Evolutionary conservation across 1,140 invertebrate species (phyloP), one percentile per base, ranked within the genome.

Genomic region (Aphelinus atriplicis): DNA sequence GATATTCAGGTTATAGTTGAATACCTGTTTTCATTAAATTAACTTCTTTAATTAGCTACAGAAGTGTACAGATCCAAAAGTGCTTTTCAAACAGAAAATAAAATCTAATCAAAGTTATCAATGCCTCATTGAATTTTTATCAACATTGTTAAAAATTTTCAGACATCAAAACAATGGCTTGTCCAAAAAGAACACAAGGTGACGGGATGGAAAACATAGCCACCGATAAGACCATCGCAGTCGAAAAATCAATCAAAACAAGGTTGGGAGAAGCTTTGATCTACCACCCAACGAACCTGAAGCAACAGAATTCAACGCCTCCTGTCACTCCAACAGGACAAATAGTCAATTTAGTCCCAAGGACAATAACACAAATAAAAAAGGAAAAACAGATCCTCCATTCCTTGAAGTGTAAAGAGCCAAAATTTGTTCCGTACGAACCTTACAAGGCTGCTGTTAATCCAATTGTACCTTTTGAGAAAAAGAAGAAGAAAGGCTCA

Each of bases 391-490:
- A 84, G 51, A 82, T 87, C 60, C 71, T 88, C 1, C 81, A 80
- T 77, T 84, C 84, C 1, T 79, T 90, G 42, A 92, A 92, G 84
- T 90, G 89, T 0, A 94, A 93, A 80, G 92, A 93, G 80, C 93
- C 94, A 1, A 95, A 94, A 83, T 96, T 96, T 87, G 90, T 97
- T 43, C 95, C 95, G 1, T 96, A 94, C 80, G 95, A 97, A 81
- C 95, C 95, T 0, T 96, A 96, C 80, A 94, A 95, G 82, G 94
- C 92, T 70, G 95, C 95, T 77, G 93, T 95, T 0, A 94, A 93
- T 84, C 93, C 94, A 61, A 93, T 96, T 73, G 88, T 93, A 61
- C 90, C 91, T 5, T 80, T 82, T 50, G 80, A 89, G 71, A 89
- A 89, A 61, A 87, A 87, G 68, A 90, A 88, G 75, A 73, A 48